Evolutionary conservation across 2,797 vertebrate genomes (phyloP).

Genomic region (Epinephelus awoara): DNA sequence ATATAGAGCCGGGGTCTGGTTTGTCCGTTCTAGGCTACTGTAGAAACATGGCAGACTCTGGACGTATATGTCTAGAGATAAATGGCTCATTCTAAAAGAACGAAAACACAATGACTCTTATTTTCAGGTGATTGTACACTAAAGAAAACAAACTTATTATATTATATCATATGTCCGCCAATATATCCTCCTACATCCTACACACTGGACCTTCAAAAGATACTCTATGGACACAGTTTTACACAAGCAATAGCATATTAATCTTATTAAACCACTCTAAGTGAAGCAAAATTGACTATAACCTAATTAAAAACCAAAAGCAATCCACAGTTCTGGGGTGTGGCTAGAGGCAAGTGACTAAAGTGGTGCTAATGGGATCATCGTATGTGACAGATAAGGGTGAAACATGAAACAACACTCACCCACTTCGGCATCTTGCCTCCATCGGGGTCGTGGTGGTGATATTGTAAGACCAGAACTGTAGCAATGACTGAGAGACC

Average conservation of each 20-base stretch:
- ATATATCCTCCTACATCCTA: too few species aligned
- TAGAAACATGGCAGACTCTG: too few species aligned
- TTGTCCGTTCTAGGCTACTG: too few species aligned
- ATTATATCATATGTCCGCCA: too few species aligned
- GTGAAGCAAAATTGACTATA: not conserved
- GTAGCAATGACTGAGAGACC: conserved; percentile 86
- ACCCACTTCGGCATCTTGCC: conserved; percentile 88
- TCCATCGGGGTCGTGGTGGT: conserved; percentile 86
- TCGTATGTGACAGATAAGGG: not conserved
- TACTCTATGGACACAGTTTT: not conserved
- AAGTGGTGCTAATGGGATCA: not conserved
- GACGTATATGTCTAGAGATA: too few species aligned
- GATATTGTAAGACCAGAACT: conserved; percentile 86
- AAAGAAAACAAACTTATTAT: too few species aligned
- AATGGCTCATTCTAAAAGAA: too few species aligned
- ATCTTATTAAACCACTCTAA: not conserved
- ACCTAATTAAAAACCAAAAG: not conserved
- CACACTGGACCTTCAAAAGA: too few species aligned
- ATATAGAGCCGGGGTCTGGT: too few species aligned
- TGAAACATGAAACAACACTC: conserved; percentile 51
- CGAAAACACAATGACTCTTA: too few species aligned
- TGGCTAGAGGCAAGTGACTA: not conserved
- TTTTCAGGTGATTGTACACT: too few species aligned
- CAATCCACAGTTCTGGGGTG: not conserved
- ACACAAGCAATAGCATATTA: not conserved